These are phyloP conservation scores for Paratilapia polleni DNA, from an alignment of 2,113 vertebrate species.

Conservation along the genomic window DNA sequence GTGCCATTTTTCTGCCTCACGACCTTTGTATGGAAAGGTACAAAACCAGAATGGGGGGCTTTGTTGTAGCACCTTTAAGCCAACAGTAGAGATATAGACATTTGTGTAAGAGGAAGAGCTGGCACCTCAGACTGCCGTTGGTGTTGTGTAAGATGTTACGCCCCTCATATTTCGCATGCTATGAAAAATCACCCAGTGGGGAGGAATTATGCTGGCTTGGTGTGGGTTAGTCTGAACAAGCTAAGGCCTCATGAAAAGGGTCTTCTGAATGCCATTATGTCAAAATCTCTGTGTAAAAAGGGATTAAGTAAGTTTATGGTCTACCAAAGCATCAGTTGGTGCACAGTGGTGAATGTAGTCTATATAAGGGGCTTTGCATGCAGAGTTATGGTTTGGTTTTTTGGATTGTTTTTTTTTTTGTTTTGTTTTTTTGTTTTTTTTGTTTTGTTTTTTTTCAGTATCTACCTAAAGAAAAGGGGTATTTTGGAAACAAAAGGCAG, in stretches of 20 bases:
- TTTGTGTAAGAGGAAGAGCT: slow-evolving; percentile 1
- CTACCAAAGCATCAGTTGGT: not conserved
- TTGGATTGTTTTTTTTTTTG: too few relatives aligned
- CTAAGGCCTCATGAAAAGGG: not conserved
- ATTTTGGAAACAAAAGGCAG: not conserved
- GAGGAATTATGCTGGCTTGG: not conserved
- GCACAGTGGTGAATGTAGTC: not conserved
- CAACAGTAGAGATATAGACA: not conserved
- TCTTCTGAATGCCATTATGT: not conserved
- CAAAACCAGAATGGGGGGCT: not conserved
- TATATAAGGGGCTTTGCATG: not conserved
- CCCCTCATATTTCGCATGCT: not conserved
- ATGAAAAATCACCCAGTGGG: not conserved
- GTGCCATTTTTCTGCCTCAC: not conserved
- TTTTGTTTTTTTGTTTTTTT: too few relatives aligned
- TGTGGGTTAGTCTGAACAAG: slow-evolving; percentile 2
- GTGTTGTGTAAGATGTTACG: slow-evolving; percentile 2
- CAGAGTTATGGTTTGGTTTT: too few relatives aligned
- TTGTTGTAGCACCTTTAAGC: not conserved
- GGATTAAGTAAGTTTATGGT: not conserved
- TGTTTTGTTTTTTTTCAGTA: too few relatives aligned
- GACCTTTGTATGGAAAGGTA: not conserved
- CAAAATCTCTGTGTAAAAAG: not conserved
- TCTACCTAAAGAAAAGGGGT: not conserved
- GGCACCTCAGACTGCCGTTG: not conserved